Evolutionary conservation across 2,797 vertebrate species (phyloP).

Genomic region (Phoxinus dragarum): DNA sequence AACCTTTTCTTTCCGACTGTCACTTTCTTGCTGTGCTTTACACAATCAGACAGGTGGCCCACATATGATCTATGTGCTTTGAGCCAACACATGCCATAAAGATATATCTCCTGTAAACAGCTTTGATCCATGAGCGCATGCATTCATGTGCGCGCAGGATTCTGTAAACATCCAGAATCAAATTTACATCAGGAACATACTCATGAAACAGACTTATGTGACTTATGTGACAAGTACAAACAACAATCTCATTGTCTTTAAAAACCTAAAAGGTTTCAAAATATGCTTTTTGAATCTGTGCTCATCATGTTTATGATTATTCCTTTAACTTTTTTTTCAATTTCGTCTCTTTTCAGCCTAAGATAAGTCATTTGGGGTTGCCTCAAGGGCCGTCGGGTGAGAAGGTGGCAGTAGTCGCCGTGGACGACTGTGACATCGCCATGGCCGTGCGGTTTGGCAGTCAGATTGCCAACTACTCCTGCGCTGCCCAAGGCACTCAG

Average conservation of each 20-base stretch:
- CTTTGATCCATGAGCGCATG: conserved; percentile 21
- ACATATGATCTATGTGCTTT: conserved; percentile 17
- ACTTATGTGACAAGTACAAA: not conserved
- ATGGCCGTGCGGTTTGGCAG: conserved; percentile 92
- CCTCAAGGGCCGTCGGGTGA: conserved; percentile 96
- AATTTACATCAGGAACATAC: not conserved
- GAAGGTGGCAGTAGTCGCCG: conserved; percentile 95
- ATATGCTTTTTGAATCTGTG: not conserved
- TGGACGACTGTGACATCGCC: conserved; percentile 95
- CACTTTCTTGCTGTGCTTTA: conserved; percentile 36
- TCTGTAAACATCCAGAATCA: not conserved
- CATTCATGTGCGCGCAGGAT: not conserved
- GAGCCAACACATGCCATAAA: not conserved
- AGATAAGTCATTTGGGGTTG: conserved; percentile 91
- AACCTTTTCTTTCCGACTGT: conserved; percentile 44
- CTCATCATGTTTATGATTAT: not conserved
- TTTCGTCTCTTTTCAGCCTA: conserved; percentile 80
- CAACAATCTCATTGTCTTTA: not conserved
- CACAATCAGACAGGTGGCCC: conserved; percentile 26
- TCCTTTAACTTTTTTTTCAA: not conserved
- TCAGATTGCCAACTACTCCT: conserved; percentile 94
- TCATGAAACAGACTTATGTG: no score
- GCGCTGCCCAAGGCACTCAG: conserved; percentile 95
- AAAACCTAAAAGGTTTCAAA: not conserved
- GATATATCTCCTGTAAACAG: conserved; percentile 51